Percentiles rank a stretch among this genome's conserved stretches.
Evolutionary conservation across 2,888 invertebrate species (phyloP).

Genomic region (Oxystoma pomonae): DNA sequence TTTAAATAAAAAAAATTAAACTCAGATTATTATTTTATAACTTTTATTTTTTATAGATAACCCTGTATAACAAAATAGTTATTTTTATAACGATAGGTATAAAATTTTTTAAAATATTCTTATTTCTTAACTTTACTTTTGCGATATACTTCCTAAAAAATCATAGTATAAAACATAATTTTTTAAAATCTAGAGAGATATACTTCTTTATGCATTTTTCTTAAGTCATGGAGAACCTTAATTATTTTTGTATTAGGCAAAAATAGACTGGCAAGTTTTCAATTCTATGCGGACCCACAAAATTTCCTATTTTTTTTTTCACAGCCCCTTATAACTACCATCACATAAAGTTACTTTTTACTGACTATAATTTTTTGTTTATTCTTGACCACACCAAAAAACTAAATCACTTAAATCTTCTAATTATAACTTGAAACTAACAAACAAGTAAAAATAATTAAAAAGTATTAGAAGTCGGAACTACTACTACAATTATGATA

Average conservation of each 20-base stretch:
- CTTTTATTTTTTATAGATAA: neutral
- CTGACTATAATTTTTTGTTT: no score
- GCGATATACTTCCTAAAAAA: no score
- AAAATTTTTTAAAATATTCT: neutral
- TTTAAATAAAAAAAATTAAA: neutral
- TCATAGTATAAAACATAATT: no score
- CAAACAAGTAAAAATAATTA: no score
- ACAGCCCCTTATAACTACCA: conserved; percentile 9
- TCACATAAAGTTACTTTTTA: neutral
- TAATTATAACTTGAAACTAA: no score
- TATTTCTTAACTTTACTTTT: no score
- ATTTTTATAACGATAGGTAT: neutral
- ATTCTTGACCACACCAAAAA: no score
- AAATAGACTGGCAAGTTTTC: conserved; percentile 9
- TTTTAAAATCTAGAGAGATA: no score
- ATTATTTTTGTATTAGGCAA: neutral
- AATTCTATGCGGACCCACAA: neutral
- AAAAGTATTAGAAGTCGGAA: no score
- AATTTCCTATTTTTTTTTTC: neutral
- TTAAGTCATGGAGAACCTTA: neutral
- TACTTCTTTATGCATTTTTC: neutral
- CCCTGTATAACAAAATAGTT: neutral
- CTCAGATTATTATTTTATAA: neutral
- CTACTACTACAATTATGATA: no score
- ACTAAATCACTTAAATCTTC: no score